A percentile compares a stretch with the other conserved stretches of the same genome.
Evolutionary conservation across 2,113 vertebrate species (phyloP).

Genomic region (Salvelinus sp.): DNA sequence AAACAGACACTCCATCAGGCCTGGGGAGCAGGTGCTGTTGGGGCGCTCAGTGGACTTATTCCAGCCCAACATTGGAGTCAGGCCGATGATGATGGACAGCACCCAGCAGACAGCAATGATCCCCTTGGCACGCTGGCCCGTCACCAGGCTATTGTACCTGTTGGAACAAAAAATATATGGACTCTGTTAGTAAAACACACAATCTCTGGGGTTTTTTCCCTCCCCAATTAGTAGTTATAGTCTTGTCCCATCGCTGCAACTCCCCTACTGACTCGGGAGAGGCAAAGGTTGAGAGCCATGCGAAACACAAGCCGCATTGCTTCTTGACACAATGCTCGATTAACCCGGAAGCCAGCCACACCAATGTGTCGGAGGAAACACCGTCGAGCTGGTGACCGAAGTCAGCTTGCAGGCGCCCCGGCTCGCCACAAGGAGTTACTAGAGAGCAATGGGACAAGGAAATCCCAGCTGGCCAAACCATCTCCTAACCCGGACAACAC

Average conservation of each 20-base stretch:
- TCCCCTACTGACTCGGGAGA: too few relatives aligned
- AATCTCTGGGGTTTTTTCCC: too few relatives aligned
- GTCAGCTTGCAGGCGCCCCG: too few relatives aligned
- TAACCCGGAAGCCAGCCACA: conserved; percentile 14
- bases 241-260: too few relatives aligned
- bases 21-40: conserved; percentile 51
- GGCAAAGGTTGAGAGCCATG: too few relatives aligned
- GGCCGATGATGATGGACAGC: conserved; percentile 89
- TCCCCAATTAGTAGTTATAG: background rate
- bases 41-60: conserved; percentile 48
- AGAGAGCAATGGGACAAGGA: too few relatives aligned
- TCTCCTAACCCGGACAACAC: too few relatives aligned
- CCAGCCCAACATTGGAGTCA: conserved; percentile 97
- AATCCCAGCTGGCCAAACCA: too few relatives aligned
- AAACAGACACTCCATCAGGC: conserved; percentile 84
- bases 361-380: conserved; percentile 71
- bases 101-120: conserved; percentile 95
- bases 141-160: conserved; percentile 96
- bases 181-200: background rate
- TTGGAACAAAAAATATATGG: conserved; percentile 12
- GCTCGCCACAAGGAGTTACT: too few relatives aligned
- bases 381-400: too few relatives aligned
- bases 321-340: too few relatives aligned
- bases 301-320: too few relatives aligned
- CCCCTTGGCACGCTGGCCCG: conserved; percentile 82